Evolutionary conservation across 2,888 invertebrate species (phyloP).

Genomic region (Diarsia dahlii): DNA sequence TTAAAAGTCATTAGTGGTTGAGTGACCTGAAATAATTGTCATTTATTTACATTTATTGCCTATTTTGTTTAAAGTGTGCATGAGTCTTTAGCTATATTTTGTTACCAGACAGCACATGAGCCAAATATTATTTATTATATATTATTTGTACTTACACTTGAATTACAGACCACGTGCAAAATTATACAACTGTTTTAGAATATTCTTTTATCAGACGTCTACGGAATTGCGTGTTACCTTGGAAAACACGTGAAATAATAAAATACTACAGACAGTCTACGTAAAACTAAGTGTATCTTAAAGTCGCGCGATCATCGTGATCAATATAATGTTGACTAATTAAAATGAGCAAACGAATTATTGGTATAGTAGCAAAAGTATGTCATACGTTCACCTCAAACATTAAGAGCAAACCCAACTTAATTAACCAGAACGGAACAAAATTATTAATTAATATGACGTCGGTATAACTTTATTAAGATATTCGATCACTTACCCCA

Average conservation of each 20-base stretch:
- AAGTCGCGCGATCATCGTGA: not conserved
- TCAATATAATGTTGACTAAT: conserved; percentile 22
- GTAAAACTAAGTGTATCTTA: not conserved
- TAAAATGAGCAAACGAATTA: conserved; percentile 16
- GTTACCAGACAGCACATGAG: not conserved
- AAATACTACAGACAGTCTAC: not conserved
- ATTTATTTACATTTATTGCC: too few relatives aligned
- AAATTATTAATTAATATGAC: conserved; percentile 35
- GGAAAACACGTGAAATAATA: conserved; percentile 30
- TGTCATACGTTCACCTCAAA: conserved; percentile 20
- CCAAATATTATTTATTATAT: too few relatives aligned
- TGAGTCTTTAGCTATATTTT: not conserved
- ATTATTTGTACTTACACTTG: not conserved
- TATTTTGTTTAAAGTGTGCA: not conserved
- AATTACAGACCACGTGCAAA: not conserved
- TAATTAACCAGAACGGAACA: conserved; percentile 17
- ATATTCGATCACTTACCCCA: conserved; percentile 42
- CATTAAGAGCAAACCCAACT: conserved; percentile 18
- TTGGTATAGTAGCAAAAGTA: conserved; percentile 10
- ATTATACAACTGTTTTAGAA: not conserved
- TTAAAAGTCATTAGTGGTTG: conserved; percentile 18
- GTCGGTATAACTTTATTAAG: conserved; percentile 13
- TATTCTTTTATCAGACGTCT: not conserved
- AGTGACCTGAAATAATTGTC: conserved; percentile 22
- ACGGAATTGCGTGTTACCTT: conserved; percentile 1